A percentile compares a stretch with the other conserved stretches of the same genome.
phyloP scores from a whole-genome alignment of 2,113 vertebrate species.

The Mystacornis crossleyi region DNA sequence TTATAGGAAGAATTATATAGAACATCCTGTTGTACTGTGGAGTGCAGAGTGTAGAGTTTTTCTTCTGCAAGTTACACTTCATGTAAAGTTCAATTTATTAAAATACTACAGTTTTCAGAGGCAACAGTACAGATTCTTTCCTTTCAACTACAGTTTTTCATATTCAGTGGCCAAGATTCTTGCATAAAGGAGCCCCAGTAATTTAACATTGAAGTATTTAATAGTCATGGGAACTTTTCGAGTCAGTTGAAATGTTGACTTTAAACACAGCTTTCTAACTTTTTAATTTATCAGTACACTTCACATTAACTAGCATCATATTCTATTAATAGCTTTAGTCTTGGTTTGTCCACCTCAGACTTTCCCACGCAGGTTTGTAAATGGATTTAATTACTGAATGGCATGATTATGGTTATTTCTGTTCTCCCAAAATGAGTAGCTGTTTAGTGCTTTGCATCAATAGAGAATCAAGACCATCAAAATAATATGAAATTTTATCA shows the following conservation, averaged over 20 bases:
- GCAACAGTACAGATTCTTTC: background rate
- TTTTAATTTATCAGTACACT: background rate
- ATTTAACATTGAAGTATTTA: background rate
- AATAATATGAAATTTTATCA: background rate
- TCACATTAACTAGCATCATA: background rate
- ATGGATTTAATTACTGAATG: conserved; percentile 4
- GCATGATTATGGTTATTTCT: background rate
- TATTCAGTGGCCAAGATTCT: background rate
- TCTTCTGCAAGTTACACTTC: background rate
- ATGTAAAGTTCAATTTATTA: background rate
- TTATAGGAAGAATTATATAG: background rate
- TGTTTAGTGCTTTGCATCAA: background rate
- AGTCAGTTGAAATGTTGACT: background rate
- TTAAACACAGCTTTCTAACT: background rate
- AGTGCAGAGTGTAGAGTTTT: background rate
- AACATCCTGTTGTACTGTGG: background rate
- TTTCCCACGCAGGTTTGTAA: background rate
- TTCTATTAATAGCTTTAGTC: background rate
- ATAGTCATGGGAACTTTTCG: background rate
- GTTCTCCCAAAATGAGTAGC: background rate
- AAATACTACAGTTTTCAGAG: background rate
- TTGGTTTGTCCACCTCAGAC: background rate
- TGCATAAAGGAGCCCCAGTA: background rate
- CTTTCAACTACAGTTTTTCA: background rate
- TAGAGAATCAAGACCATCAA: background rate